phyloP scores from a whole-genome alignment of 2,113 vertebrate species.

The Hippolais icterina region DNA sequence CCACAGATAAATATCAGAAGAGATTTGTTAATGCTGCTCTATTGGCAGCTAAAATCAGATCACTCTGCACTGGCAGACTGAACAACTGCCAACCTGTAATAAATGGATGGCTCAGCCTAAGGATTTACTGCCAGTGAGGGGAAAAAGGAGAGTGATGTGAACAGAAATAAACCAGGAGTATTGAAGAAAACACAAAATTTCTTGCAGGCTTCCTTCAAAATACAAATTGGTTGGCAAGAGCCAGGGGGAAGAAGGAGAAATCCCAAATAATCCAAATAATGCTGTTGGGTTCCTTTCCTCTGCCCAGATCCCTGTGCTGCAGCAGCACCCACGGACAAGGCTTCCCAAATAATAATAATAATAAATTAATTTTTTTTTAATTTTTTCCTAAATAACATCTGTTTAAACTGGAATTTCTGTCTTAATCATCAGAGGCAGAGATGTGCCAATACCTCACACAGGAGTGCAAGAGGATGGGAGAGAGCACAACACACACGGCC shows the following conservation, averaged over 20 bases:
- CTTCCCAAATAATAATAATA: background rate
- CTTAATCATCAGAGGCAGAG: background rate
- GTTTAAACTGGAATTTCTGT: background rate
- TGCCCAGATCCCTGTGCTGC: background rate
- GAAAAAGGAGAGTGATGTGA: background rate
- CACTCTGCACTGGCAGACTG: constrained; percentile 22
- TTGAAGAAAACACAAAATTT: constrained; percentile 34
- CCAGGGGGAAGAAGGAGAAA: background rate
- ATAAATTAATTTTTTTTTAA: no score
- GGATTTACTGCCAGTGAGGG: constrained; percentile 61
- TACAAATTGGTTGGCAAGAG: background rate
- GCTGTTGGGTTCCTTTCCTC: background rate
- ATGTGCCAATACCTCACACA: background rate
- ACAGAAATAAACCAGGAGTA: constrained; percentile 25
- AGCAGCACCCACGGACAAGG: background rate
- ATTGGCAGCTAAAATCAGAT: constrained; percentile 69
- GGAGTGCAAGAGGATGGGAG: accelerated
- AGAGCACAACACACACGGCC: accelerated
- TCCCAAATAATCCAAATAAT: background rate
- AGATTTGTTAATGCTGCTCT: constrained; percentile 64
- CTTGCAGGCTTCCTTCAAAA: constrained; percentile 13
- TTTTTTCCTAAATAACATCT: background rate
- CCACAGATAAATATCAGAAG: constrained; percentile 61
- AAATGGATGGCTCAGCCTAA: constrained; percentile 54
- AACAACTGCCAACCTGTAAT: constrained; percentile 54